These are phyloP conservation scores for Pedetes capensis DNA, from an alignment of 2,113 vertebrate genomes.

Conservation along the genomic window DNA sequence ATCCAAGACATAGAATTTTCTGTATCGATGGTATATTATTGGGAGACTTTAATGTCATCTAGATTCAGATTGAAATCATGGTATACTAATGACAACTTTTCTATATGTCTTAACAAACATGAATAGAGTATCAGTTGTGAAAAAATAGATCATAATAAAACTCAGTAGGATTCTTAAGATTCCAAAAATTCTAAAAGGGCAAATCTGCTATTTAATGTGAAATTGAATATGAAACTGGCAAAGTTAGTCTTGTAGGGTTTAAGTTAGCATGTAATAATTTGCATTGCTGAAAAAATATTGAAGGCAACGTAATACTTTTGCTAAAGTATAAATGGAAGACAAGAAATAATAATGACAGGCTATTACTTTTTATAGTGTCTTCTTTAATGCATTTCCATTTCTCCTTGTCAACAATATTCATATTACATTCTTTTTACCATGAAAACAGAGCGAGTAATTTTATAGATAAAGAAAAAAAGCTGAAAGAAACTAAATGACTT, in stretches of 20 bases:
- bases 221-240: not conserved
- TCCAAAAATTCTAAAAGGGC: conserved; percentile 24
- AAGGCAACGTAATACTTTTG: not conserved
- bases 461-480: not conserved
- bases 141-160: conserved; percentile 46
- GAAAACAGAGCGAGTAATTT: not conserved
- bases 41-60: conserved; percentile 72
- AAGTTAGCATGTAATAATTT: not conserved
- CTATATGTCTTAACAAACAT: conserved; percentile 57
- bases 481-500: not conserved
- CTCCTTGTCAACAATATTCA: not conserved
- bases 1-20: conserved; percentile 55
- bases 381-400: not conserved
- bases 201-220: not conserved
- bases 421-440: not conserved
- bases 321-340: not conserved
- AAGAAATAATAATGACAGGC: not conserved
- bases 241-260: not conserved
- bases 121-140: conserved; percentile 2
- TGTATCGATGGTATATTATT: conserved; percentile 45
- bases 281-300: not conserved
- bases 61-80: conserved; percentile 65
- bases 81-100: conserved; percentile 66
- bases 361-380: not conserved
- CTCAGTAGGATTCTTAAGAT: conserved; percentile 32